Conservation (phyloP, 2,888 invertebrate species). For the Gymnocheta viridis region DNA sequence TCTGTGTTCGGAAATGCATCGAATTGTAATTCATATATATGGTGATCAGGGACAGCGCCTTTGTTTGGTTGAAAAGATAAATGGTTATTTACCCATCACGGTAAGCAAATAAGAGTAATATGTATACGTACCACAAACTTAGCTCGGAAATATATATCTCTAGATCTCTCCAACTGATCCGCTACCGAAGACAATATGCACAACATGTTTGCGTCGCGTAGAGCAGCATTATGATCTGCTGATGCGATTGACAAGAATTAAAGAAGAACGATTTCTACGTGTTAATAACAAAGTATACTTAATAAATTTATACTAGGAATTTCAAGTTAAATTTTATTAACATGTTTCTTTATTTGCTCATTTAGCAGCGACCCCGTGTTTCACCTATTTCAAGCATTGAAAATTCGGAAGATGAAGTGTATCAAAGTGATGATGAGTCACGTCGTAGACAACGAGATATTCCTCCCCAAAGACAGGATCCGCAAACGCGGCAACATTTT, state of each 20-base stretch:
- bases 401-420: slow-evolving; percentile 74
- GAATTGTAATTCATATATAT: slow-evolving; percentile 91
- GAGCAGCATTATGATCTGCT: slow-evolving; percentile 83
- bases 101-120: slow-evolving; percentile 83
- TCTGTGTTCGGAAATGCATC: slow-evolving; percentile 92
- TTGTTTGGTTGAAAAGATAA: slow-evolving; percentile 90
- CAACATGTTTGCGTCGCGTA: slow-evolving; percentile 84
- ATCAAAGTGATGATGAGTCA: slow-evolving; percentile 62
- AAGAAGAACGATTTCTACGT: slow-evolving; percentile 74
- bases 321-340: not conserved
- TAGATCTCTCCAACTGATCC: slow-evolving; percentile 86
- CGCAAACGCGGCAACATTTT: slow-evolving; percentile 3
- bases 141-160: slow-evolving; percentile 71
- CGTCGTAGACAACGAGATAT: slow-evolving; percentile 34
- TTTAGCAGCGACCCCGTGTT: slow-evolving; percentile 55
- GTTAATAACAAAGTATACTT: slow-evolving; percentile 70
- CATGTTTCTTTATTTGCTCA: not conserved
- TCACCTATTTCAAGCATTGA: slow-evolving; percentile 73
- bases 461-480: slow-evolving; percentile 6
- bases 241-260: slow-evolving; percentile 78
- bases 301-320: not conserved
- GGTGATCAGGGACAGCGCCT: slow-evolving; percentile 90
- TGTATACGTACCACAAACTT: not conserved
- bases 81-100: slow-evolving; percentile 90
- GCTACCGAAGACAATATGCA: slow-evolving; percentile 87